Conservation (phyloP, 2,113 vertebrate species). For the Neomonachus schauinslandi region DNA sequence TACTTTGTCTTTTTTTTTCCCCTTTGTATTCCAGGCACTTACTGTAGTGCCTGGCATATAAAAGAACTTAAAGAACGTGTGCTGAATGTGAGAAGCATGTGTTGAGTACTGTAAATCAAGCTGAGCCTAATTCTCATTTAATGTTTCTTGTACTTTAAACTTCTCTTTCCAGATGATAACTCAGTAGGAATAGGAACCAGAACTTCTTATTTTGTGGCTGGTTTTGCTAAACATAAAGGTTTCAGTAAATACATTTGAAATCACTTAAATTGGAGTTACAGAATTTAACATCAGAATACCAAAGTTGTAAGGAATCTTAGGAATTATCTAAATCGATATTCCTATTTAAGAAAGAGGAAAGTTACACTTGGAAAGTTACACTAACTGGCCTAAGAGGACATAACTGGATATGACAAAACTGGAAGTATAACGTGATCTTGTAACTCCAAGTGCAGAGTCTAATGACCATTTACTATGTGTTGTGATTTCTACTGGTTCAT, state of each 20-base stretch:
- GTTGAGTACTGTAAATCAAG: neutral
- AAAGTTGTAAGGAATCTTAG: neutral
- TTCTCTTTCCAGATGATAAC: neutral
- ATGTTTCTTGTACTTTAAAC: neutral
- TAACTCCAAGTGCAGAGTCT: neutral
- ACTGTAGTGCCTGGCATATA: neutral
- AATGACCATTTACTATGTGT: neutral
- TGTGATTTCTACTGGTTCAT: neutral
- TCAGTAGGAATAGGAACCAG: neutral
- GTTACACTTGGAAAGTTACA: neutral
- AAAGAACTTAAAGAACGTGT: neutral
- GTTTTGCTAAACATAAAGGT: neutral
- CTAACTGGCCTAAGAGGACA: neutral
- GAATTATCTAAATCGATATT: neutral
- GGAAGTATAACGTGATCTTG: neutral
- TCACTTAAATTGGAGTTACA: neutral
- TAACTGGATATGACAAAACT: neutral
- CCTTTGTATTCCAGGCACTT: neutral
- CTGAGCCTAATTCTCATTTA: neutral
- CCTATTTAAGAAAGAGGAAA: neutral
- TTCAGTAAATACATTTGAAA: neutral
- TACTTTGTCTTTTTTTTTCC: neutral
- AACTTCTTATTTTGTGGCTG: neutral
- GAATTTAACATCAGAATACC: neutral
- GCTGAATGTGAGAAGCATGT: neutral